Percentiles rank a stretch among this genome's conserved stretches.
phyloP scores from a whole-genome alignment of 2,113 vertebrate genomes.

The Scatophagus argus region DNA sequence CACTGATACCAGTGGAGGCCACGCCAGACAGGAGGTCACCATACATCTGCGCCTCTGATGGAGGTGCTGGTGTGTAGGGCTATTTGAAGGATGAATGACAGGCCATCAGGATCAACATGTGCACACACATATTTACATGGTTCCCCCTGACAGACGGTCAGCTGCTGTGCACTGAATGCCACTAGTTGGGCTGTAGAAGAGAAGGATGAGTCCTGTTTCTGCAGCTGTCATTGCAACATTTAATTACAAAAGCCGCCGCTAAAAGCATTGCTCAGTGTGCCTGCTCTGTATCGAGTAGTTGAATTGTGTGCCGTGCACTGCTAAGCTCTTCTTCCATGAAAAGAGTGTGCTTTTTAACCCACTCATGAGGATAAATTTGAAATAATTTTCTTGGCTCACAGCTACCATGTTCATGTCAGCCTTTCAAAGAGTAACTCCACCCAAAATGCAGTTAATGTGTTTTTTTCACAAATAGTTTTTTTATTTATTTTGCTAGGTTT shows the following conservation, averaged over 20 bases:
- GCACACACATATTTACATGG: constrained; percentile 30
- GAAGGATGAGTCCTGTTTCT: constrained; percentile 13
- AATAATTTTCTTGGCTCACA: background rate
- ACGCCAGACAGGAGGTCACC: constrained; percentile 51
- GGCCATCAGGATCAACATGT: constrained; percentile 41
- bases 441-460: background rate
- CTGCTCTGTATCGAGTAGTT: constrained; percentile 5
- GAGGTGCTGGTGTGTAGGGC: constrained; percentile 20
- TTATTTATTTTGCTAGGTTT: no score
- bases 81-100: constrained; percentile 30
- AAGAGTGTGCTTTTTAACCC: background rate
- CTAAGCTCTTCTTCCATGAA: background rate
- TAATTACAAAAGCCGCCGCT: constrained; percentile 50
- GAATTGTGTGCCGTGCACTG: background rate
- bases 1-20: constrained; percentile 54
- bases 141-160: constrained; percentile 41
- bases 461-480: background rate
- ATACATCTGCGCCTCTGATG: constrained; percentile 48
- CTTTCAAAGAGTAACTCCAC: background rate
- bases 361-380: background rate
- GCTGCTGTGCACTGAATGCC: constrained; percentile 57
- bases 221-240: constrained; percentile 70
- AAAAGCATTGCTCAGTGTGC: background rate
- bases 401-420: background rate
- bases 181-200: background rate